phyloP scores from a whole-genome alignment of 2,113 vertebrate genomes.

The Lepus timidus region DNA sequence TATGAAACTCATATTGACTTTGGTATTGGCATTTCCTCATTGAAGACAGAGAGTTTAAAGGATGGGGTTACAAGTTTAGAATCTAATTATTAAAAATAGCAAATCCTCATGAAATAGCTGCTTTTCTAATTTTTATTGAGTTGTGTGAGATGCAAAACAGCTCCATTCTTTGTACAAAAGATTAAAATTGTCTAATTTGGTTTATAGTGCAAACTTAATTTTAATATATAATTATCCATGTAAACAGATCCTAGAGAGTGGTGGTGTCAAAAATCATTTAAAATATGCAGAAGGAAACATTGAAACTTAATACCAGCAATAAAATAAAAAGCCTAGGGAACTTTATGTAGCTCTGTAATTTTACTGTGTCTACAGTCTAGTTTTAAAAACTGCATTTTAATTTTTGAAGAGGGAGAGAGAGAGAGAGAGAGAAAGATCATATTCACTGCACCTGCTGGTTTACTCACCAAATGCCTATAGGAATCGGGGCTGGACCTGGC shows the following conservation, averaged over 20 bases:
- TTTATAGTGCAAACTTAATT: constrained; percentile 67
- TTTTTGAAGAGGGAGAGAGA: too few relatives aligned
- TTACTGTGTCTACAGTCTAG: neutral
- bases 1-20: constrained; percentile 3
- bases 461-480: too few relatives aligned
- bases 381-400: too few relatives aligned
- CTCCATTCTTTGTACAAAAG: constrained; percentile 55
- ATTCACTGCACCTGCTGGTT: too few relatives aligned
- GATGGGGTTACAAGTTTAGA: neutral
- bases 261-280: constrained; percentile 65
- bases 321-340: constrained; percentile 29
- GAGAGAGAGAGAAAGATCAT: too few relatives aligned
- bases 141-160: constrained; percentile 42
- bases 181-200: constrained; percentile 68
- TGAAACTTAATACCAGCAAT: constrained; percentile 33
- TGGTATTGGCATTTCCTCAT: constrained; percentile 18
- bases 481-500: too few relatives aligned
- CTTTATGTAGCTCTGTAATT: constrained; percentile 58
- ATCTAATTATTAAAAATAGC: constrained; percentile 68
- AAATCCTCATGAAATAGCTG: constrained; percentile 72
- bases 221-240: constrained; percentile 62
- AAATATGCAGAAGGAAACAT: constrained; percentile 38
- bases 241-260: constrained; percentile 58
- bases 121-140: constrained; percentile 63
- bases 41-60: neutral